phyloP scores from a whole-genome alignment of 2,888 invertebrate genomes.

The Stratiomys singularior region DNA sequence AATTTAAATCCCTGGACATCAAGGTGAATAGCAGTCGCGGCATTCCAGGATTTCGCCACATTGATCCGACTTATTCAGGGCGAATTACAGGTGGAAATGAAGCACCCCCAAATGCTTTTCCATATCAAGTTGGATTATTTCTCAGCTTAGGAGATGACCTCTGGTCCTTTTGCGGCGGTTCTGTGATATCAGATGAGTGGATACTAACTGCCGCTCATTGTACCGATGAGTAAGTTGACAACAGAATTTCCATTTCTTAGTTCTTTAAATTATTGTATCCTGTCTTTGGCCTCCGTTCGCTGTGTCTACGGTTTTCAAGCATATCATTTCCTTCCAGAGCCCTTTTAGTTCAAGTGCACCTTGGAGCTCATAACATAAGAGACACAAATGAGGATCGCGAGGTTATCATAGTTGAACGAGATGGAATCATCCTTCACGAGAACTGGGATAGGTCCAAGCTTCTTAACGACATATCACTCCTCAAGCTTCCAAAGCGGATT shows the following conservation, averaged over 20 bases:
- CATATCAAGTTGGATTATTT: conserved; percentile 55
- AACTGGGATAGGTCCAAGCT: conserved; percentile 62
- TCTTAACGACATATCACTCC: conserved; percentile 62
- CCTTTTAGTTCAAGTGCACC: conserved; percentile 56
- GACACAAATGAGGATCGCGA: conserved; percentile 63
- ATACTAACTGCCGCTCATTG: conserved; percentile 48
- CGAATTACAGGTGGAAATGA: conserved; percentile 62
- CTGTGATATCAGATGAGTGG: conserved; percentile 27
- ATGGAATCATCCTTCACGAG: conserved; percentile 61
- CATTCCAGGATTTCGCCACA: too few species aligned
- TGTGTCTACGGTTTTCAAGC: too few species aligned
- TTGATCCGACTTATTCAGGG: conserved; percentile 52
- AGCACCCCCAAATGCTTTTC: conserved; percentile 60
- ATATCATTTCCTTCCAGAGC: conserved; percentile 9
- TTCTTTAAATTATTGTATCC: too few species aligned
- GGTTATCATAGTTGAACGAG: conserved; percentile 61
- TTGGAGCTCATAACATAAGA: conserved; percentile 64
- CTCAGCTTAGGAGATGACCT: conserved; percentile 41
- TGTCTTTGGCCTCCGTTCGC: too few species aligned
- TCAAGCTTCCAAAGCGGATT: conserved; percentile 60
- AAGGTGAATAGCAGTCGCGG: too few species aligned
- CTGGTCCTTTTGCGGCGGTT: conserved; percentile 33
- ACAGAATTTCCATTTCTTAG: background rate
- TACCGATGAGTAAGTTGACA: conserved; percentile 54
- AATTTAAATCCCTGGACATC: too few species aligned